Conservation (phyloP, 2,113 vertebrate genomes). For the Melanocharis versteri region DNA sequence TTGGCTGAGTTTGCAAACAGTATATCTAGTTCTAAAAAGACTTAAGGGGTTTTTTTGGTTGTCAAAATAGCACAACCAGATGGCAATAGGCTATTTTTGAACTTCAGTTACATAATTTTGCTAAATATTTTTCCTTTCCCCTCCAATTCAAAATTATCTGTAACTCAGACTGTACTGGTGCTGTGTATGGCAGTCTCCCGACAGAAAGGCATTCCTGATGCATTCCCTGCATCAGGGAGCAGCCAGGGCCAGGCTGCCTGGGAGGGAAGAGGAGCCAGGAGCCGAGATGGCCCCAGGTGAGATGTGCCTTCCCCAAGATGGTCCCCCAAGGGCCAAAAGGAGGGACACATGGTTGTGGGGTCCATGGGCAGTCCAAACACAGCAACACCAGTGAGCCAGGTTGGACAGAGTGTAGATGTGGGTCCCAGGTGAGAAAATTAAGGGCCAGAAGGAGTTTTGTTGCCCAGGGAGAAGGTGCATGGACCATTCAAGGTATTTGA, state of each 20-base stretch:
- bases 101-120: constrained; percentile 43
- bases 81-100: constrained; percentile 54
- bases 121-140: constrained; percentile 44
- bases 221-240: background rate
- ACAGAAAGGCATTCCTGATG: background rate
- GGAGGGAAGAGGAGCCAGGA: background rate
- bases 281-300: accelerated
- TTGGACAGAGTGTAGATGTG: background rate
- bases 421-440: background rate
- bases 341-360: background rate
- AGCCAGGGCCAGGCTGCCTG: background rate
- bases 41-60: background rate
- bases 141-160: background rate
- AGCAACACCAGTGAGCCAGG: background rate
- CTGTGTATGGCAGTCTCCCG: background rate
- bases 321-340: background rate
- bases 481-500: accelerated
- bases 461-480: background rate
- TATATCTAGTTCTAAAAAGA: constrained; percentile 37
- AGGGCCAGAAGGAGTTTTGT: background rate
- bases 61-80: constrained; percentile 56
- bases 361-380: background rate
- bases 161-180: background rate
- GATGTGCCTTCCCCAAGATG: accelerated
- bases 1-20: constrained; percentile 62